phyloP scores from a whole-genome alignment of 2,113 vertebrate species.

The Dipodomys stephensi region DNA sequence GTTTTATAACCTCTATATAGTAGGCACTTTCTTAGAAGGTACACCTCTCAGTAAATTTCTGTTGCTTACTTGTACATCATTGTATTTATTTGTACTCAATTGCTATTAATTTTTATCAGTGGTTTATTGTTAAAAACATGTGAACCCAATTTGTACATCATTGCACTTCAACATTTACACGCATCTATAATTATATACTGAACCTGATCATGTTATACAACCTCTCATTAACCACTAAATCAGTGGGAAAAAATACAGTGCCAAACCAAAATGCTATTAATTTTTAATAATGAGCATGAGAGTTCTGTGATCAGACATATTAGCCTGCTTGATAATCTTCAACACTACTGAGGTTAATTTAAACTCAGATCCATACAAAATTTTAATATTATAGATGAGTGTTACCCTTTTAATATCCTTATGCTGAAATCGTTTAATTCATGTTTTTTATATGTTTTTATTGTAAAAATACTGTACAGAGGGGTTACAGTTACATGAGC shows the following conservation, averaged over 20 bases:
- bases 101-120: neutral
- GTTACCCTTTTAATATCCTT: neutral
- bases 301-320: slow-evolving; percentile 7
- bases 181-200: too few species aligned
- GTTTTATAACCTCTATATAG: neutral
- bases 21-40: slow-evolving; percentile 10
- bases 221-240: too few species aligned
- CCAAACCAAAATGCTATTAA: neutral
- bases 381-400: neutral
- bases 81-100: neutral
- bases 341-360: neutral
- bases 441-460: neutral
- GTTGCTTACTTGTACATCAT: neutral
- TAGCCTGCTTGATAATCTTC: neutral
- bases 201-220: too few species aligned
- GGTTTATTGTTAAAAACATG: too few species aligned
- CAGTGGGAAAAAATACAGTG: too few species aligned
- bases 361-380: neutral
- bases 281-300: neutral
- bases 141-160: too few species aligned
- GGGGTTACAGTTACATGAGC: too few species aligned
- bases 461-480: too few species aligned
- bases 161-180: too few species aligned
- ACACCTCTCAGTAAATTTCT: neutral
- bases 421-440: slow-evolving; percentile 29